These are phyloP conservation scores for Aphelinus certus DNA, from an alignment of 1,140 invertebrate genomes.

Conservation along the genomic window DNA sequence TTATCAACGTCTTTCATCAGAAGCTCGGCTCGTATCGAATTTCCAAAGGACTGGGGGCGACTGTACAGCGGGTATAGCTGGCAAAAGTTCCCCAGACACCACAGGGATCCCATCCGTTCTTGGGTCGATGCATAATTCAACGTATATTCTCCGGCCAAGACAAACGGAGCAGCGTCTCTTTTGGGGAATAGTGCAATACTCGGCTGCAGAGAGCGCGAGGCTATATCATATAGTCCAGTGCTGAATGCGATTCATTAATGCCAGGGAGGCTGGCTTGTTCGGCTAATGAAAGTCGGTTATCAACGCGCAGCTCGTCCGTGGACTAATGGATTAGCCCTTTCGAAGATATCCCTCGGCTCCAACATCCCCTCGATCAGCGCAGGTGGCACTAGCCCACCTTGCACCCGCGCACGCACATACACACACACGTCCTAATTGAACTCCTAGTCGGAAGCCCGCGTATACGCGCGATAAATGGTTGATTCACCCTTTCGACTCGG, in stretches of 20 bases:
- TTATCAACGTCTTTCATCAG: no score
- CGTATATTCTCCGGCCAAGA: neutral
- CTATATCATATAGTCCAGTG: neutral
- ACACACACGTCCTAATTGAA: no score
- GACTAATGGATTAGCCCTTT: slow-evolving; percentile 38
- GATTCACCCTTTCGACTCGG: no score
- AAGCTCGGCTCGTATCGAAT: no score
- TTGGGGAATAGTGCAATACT: no score
- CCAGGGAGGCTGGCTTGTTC: slow-evolving; percentile 14
- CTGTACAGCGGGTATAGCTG: no score
- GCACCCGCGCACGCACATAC: neutral
- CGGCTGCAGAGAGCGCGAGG: neutral
- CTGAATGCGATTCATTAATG: slow-evolving; percentile 30
- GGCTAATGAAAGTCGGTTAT: slow-evolving; percentile 35
- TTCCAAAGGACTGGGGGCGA: no score
- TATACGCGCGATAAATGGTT: no score
- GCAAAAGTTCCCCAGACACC: no score
- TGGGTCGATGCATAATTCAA: no score
- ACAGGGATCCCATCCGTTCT: no score
- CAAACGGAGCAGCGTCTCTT: slow-evolving; percentile 1
- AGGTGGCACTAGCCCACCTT: neutral
- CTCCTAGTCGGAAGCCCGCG: no score
- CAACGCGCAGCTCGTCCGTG: slow-evolving; percentile 9
- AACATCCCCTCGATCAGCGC: neutral
- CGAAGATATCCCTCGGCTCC: neutral